Percentiles rank a stretch among this genome's conserved stretches.
phyloP scores from a whole-genome alignment of 2,888 invertebrate genomes.

The Leptogaster cylindrica region DNA sequence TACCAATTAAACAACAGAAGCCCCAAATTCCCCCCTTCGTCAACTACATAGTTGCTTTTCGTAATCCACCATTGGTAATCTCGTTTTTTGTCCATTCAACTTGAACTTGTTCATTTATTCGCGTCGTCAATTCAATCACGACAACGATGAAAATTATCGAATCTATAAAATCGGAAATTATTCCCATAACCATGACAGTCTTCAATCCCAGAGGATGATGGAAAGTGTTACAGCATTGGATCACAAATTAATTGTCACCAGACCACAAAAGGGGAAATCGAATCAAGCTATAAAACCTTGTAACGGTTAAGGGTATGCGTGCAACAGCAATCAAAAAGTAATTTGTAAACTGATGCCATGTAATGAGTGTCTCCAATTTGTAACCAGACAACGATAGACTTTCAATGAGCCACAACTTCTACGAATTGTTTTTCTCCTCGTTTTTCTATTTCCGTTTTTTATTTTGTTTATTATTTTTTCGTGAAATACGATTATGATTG shows the following conservation, averaged over 20 bases:
- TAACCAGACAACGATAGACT: constrained; percentile 8
- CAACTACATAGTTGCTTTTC: neutral
- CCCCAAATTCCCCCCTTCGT: neutral
- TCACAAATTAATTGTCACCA: constrained; percentile 34
- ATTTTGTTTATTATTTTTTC: too few species aligned
- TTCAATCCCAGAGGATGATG: too few species aligned
- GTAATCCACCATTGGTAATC: neutral
- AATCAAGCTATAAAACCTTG: neutral
- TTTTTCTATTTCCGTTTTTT: too few species aligned
- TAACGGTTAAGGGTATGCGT: neutral
- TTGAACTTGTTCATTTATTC: constrained; percentile 6
- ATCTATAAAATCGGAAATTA: neutral
- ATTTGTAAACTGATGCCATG: constrained; percentile 35
- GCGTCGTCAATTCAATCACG: neutral
- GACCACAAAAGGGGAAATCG: neutral
- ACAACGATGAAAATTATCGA: neutral
- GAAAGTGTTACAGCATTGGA: too few species aligned
- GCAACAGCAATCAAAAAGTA: constrained; percentile 31
- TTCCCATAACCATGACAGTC: too few species aligned
- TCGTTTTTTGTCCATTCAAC: neutral
- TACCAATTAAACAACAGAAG: constrained; percentile 25
- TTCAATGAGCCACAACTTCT: constrained; percentile 10
- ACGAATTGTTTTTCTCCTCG: neutral
- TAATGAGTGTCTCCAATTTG: constrained; percentile 25
- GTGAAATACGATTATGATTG: constrained; percentile 31